phyloP scores from a whole-genome alignment of 2,113 vertebrate genomes.

The Ondatra zibethicus region DNA sequence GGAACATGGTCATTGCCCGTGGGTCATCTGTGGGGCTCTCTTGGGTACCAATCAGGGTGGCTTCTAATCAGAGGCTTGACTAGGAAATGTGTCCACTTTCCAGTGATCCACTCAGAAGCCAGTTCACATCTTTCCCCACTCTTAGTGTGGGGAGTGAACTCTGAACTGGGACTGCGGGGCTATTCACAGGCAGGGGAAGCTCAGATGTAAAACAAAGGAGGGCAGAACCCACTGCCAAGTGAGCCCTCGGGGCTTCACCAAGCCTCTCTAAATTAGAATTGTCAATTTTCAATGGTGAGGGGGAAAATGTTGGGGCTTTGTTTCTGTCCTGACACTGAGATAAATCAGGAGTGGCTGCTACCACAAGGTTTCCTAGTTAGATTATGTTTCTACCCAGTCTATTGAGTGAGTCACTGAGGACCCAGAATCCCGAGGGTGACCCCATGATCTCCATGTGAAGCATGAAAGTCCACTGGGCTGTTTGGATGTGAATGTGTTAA shows the following conservation, averaged over 20 bases:
- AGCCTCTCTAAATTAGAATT: neutral
- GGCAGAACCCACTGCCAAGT: accelerated
- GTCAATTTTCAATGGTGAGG: neutral
- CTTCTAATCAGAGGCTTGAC: neutral
- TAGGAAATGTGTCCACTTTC: neutral
- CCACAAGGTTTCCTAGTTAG: neutral
- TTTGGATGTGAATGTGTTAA: neutral
- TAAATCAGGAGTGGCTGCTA: neutral
- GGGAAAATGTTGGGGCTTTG: neutral
- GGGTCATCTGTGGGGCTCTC: neutral
- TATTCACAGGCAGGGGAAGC: neutral
- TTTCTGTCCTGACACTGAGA: neutral
- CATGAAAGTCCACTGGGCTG: neutral
- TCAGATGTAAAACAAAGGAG: neutral
- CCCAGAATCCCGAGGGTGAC: neutral
- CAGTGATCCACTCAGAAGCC: neutral
- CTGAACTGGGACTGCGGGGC: neutral
- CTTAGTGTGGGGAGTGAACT: neutral
- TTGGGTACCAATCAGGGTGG: too few relatives aligned
- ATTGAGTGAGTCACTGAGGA: too few relatives aligned
- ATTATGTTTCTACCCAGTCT: neutral
- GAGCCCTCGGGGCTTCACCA: neutral
- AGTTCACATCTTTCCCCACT: neutral
- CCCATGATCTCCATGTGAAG: neutral
- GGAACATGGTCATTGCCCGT: neutral